Conservation (phyloP, 1,140 invertebrate species). For the Harpegnathos saltator region DNA sequence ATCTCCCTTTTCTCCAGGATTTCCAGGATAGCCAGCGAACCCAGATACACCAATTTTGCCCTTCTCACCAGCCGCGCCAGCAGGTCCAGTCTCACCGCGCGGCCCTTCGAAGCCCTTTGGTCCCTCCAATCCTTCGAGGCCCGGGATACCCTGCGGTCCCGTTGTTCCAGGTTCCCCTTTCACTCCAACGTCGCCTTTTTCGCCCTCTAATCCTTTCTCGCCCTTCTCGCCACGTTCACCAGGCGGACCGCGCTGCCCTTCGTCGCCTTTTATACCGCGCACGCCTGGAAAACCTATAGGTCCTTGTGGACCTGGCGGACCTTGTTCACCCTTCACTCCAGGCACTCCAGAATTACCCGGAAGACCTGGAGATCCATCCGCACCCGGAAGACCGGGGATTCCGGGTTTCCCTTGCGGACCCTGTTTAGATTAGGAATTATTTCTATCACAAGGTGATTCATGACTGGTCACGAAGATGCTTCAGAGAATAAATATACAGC, state of each 20-base stretch:
- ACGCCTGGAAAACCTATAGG: conserved; percentile 91
- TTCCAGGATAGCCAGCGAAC: conserved; percentile 90
- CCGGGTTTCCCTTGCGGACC: conserved; percentile 92
- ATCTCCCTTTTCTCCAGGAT: conserved; percentile 91
- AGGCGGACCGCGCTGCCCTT: conserved; percentile 88
- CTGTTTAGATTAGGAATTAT: conserved; percentile 84
- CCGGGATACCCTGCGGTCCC: conserved; percentile 89
- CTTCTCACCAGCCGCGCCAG: conserved; percentile 87
- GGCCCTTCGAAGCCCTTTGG: conserved; percentile 93
- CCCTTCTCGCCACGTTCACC: conserved; percentile 87
- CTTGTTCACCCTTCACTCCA: conserved; percentile 93
- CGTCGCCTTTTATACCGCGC: conserved; percentile 92
- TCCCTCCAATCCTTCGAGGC: conserved; percentile 94
- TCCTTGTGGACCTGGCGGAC: conserved; percentile 89
- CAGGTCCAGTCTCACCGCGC: conserved; percentile 88
- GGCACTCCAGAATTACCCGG: conserved; percentile 91
- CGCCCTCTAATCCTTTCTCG: conserved; percentile 92
- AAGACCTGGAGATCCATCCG: conserved; percentile 91
- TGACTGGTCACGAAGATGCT: neutral
- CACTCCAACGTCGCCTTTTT: conserved; percentile 89
- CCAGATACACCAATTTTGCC: conserved; percentile 91
- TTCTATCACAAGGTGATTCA: neutral
- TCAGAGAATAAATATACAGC: no score
- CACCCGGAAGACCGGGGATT: conserved; percentile 92
- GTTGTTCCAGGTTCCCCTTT: conserved; percentile 91